phyloP scores from a whole-genome alignment of 2,797 vertebrate species.

The Phataginus tricuspis region DNA sequence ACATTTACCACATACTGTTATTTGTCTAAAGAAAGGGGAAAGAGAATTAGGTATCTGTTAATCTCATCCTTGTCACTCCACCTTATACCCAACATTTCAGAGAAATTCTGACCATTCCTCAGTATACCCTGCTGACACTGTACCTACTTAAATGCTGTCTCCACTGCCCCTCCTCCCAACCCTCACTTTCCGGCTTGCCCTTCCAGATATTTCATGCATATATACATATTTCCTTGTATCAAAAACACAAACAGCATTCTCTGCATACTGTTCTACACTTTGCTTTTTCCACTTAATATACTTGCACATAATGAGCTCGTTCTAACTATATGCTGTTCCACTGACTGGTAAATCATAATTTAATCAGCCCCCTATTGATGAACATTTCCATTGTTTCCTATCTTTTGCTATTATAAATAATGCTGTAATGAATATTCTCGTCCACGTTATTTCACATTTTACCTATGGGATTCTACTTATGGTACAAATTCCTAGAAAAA shows the following conservation, averaged over 20 bases:
- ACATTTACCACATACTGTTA: neutral
- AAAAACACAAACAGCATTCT: neutral
- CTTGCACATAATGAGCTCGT: neutral
- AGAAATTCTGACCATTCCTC: neutral
- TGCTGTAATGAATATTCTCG: neutral
- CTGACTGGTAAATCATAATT: slow-evolving; percentile 25
- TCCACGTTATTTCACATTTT: slow-evolving; percentile 36
- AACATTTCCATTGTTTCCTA: neutral
- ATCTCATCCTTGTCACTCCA: neutral
- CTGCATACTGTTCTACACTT: neutral
- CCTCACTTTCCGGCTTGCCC: neutral
- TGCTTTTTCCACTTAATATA: slow-evolving; percentile 8
- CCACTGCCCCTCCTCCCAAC: too few relatives aligned
- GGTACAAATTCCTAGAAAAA: slow-evolving; percentile 48
- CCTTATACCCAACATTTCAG: neutral
- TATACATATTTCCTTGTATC: neutral
- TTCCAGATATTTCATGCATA: neutral
- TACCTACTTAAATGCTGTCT: neutral
- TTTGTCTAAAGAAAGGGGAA: neutral
- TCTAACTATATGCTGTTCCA: neutral
- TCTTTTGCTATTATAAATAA: slow-evolving; percentile 39
- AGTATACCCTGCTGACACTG: neutral
- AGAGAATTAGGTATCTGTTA: neutral
- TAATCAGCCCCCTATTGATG: neutral
- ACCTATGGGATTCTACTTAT: slow-evolving; percentile 1